phyloP scores from a whole-genome alignment of 2,797 vertebrate genomes.

The Taenioides sp. region DNA sequence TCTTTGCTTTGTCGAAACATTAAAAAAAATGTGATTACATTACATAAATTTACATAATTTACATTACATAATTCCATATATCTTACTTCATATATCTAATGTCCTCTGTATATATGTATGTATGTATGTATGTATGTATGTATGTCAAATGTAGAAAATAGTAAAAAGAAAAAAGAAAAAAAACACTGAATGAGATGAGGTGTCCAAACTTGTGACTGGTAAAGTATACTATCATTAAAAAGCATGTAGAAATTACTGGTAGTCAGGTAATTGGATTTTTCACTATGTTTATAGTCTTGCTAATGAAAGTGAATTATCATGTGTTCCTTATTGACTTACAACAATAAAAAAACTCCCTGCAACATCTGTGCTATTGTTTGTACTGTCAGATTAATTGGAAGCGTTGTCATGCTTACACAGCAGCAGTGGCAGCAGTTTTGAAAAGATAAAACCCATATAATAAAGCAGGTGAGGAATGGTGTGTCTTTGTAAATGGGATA shows the following conservation, averaged over 20 bases:
- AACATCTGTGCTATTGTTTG: slow-evolving; percentile 49
- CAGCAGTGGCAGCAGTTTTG: slow-evolving; percentile 29
- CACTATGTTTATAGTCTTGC: slow-evolving; percentile 33
- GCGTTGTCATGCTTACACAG: slow-evolving; percentile 42
- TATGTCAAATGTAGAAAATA: too few species aligned
- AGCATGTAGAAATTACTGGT: slow-evolving; percentile 38
- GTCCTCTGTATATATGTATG: too few species aligned
- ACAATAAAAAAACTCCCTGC: slow-evolving; percentile 42
- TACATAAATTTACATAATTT: too few species aligned
- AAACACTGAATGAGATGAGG: too few species aligned
- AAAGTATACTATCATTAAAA: slow-evolving; percentile 25
- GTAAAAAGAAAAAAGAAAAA: too few species aligned
- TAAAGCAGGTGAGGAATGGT: slow-evolving; percentile 58
- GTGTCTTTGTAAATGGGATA: slow-evolving; percentile 65
- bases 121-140: too few species aligned
- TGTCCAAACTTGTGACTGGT: too few species aligned
- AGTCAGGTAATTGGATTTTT: slow-evolving; percentile 37
- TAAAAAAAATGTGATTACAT: too few species aligned
- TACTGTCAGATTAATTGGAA: slow-evolving; percentile 65
- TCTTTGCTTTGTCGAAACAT: too few species aligned
- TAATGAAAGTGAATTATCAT: slow-evolving; percentile 68
- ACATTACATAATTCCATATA: too few species aligned
- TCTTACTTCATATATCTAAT: too few species aligned
- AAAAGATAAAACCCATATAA: slow-evolving; percentile 51
- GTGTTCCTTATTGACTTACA: slow-evolving; percentile 44